phyloP scores from a whole-genome alignment of 1,140 invertebrate species.

The Medauroidea extradentata region DNA sequence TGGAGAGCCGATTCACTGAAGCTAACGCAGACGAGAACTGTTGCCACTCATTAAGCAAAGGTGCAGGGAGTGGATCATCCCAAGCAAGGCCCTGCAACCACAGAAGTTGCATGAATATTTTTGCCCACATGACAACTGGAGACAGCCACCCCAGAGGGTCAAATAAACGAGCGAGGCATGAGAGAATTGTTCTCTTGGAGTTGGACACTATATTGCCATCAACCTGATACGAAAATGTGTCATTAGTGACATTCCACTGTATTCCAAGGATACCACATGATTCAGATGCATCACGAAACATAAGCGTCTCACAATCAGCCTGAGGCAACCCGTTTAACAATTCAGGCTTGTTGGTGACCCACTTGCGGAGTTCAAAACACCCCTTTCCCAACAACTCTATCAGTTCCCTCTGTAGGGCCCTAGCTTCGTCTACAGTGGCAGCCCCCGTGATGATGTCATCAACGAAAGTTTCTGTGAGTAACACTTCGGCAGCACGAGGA shows the following conservation, averaged over 20 bases:
- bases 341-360: slow-evolving; percentile 1
- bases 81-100: no score
- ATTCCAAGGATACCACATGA: no score
- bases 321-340: slow-evolving; percentile 2
- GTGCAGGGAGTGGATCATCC: no score
- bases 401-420: slow-evolving; percentile 14
- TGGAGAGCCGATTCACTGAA: no score
- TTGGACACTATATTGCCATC: no score
- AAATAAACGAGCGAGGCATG: neutral
- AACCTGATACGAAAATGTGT: slow-evolving; percentile 4
- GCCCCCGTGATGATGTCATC: slow-evolving; percentile 43
- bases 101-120: no score
- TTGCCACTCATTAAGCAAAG: neutral
- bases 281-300: slow-evolving; percentile 12
- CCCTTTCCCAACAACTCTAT: no score
- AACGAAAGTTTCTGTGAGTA: slow-evolving; percentile 40
- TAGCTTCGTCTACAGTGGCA: slow-evolving; percentile 16
- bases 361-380: slow-evolving; percentile 20
- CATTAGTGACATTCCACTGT: slow-evolving; percentile 11
- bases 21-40: no score
- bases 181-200: neutral
- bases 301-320: neutral
- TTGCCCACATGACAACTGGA: no score
- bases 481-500: slow-evolving; percentile 26
- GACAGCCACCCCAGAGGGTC: neutral